Conservation (phyloP, 2,888 invertebrate genomes). For the Arctia plantaginis region DNA sequence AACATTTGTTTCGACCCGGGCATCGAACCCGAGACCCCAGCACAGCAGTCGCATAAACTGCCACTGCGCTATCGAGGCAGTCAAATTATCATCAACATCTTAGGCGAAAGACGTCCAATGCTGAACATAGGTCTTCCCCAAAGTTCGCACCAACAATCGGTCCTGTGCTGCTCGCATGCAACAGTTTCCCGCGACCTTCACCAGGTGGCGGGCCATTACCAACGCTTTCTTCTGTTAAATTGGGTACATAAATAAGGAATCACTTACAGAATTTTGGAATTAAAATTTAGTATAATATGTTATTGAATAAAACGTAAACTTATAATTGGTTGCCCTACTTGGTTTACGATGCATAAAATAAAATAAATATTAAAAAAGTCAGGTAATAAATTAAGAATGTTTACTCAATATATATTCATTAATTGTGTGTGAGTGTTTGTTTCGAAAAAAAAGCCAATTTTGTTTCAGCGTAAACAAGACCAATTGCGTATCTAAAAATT, state of each 20-base stretch:
- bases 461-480: background rate
- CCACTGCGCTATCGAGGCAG: too few relatives aligned
- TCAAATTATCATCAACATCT: too few relatives aligned
- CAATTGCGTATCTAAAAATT: too few relatives aligned
- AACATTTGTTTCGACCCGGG: too few relatives aligned
- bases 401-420: background rate
- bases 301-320: background rate
- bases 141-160: too few relatives aligned
- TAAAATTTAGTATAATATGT: background rate
- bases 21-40: too few relatives aligned
- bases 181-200: too few relatives aligned
- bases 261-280: background rate
- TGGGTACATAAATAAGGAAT: background rate
- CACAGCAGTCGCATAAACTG: too few relatives aligned
- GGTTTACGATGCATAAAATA: constrained; percentile 1
- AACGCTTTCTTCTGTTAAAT: background rate
- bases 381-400: background rate
- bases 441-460: background rate
- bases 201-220: too few relatives aligned
- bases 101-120: too few relatives aligned
- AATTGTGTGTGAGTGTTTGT: background rate
- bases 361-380: background rate
- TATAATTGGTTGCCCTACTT: background rate
- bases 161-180: too few relatives aligned
- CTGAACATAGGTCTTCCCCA: too few relatives aligned